These are phyloP conservation scores for Scaptomyza montana DNA, from an alignment of 1,140 invertebrate species.

Conservation along the genomic window DNA sequence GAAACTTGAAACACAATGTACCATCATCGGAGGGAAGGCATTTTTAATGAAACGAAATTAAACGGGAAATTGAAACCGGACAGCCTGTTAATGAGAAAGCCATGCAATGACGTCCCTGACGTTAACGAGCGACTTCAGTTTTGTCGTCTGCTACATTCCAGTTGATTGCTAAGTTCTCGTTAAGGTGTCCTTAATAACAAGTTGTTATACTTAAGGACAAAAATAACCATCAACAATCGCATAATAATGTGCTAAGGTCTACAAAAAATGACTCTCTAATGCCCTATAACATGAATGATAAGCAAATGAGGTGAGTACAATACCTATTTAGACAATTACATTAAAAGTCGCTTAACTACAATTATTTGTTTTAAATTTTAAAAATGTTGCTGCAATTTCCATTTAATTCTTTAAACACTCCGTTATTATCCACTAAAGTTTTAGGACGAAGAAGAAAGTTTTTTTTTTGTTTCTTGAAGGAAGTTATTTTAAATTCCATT, in stretches of 20 bases:
- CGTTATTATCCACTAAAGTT: too few species aligned
- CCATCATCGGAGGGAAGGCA: constrained; percentile 38
- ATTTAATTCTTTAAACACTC: too few species aligned
- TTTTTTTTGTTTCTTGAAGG: too few species aligned
- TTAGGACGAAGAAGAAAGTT: too few species aligned
- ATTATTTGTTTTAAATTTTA: too few species aligned
- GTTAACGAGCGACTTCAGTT: constrained; percentile 65
- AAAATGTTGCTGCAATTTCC: too few species aligned
- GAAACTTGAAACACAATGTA: constrained; percentile 42
- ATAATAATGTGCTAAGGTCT: constrained; percentile 20
- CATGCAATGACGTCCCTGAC: constrained; percentile 29
- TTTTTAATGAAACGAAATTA: constrained; percentile 75
- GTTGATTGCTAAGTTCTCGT: constrained; percentile 48
- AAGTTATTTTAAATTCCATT: not conserved
- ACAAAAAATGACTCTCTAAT: not conserved
- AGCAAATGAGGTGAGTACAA: not conserved
- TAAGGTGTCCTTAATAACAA: constrained; percentile 48
- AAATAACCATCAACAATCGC: constrained; percentile 39
- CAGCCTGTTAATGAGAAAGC: constrained; percentile 71
- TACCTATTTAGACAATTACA: too few species aligned
- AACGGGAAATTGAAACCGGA: constrained; percentile 76
- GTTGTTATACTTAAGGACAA: constrained; percentile 54
- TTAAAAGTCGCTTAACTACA: too few species aligned
- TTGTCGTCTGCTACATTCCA: constrained; percentile 17
- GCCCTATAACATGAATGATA: not conserved